phyloP scores from a whole-genome alignment of 2,797 vertebrate species.

The Scarus forsteni region DNA sequence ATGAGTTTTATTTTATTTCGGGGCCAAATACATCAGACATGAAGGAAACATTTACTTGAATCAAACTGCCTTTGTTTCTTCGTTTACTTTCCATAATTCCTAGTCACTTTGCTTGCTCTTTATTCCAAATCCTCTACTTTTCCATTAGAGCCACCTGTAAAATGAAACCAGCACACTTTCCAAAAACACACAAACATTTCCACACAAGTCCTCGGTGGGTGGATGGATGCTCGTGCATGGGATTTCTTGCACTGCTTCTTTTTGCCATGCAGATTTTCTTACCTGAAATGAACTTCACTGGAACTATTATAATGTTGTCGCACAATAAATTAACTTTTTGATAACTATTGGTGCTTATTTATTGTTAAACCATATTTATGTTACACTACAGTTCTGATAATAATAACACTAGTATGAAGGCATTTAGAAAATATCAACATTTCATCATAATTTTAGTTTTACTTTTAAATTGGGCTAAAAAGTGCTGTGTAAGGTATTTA shows the following conservation, averaged over 20 bases:
- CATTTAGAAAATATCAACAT: no score
- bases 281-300: constrained; percentile 54
- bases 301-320: constrained; percentile 64
- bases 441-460: no score
- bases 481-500: no score
- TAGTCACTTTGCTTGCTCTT: constrained; percentile 37
- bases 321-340: constrained; percentile 72
- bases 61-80: constrained; percentile 31
- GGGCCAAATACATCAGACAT: constrained; percentile 50
- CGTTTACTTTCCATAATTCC: constrained; percentile 28
- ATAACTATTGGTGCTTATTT: not conserved
- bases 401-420: no score
- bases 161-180: constrained; percentile 63
- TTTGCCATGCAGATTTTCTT: constrained; percentile 51
- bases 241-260: constrained; percentile 55
- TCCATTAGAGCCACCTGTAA: constrained; percentile 40
- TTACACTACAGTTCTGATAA: no score
- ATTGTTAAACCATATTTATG: not conserved
- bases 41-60: constrained; percentile 64
- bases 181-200: constrained; percentile 7
- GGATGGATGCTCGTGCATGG: constrained; percentile 61
- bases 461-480: no score
- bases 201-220: constrained; percentile 5
- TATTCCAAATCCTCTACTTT: not conserved
- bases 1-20: constrained; percentile 19